Conservation (phyloP, 2,113 vertebrate species). For the Murina feae region DNA sequence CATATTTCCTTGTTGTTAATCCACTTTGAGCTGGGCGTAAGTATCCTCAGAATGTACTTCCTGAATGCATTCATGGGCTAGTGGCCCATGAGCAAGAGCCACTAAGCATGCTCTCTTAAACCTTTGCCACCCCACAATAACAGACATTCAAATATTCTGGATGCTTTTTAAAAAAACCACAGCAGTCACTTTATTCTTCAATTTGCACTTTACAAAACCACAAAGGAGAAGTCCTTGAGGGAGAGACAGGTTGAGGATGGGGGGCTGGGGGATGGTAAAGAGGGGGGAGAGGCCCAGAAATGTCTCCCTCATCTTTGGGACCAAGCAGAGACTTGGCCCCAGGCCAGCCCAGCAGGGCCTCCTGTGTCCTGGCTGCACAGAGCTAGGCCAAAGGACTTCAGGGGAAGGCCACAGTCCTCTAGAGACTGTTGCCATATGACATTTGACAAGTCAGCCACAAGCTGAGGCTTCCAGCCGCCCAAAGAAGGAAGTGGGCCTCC, state of each 20-base stretch:
- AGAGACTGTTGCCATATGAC: background rate
- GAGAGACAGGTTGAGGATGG: background rate
- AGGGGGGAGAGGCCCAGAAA: background rate
- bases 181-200: slow-evolving; percentile 71
- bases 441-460: background rate
- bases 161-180: slow-evolving; percentile 62
- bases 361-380: background rate
- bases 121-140: background rate
- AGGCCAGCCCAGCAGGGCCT: background rate
- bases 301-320: background rate
- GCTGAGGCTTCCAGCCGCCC: background rate
- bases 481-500: background rate
- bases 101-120: background rate
- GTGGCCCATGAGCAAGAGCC: background rate
- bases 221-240: slow-evolving; percentile 30
- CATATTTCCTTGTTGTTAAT: background rate
- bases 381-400: background rate
- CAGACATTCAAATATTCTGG: background rate
- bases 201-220: slow-evolving; percentile 72
- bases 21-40: background rate
- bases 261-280: background rate
- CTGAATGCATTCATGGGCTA: background rate
- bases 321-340: background rate
- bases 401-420: background rate
- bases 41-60: background rate